Evolutionary conservation across 2,888 invertebrate species (phyloP), one percentile per base, ranked within the genome.

Genomic region (Sialis fuliginosa): DNA sequence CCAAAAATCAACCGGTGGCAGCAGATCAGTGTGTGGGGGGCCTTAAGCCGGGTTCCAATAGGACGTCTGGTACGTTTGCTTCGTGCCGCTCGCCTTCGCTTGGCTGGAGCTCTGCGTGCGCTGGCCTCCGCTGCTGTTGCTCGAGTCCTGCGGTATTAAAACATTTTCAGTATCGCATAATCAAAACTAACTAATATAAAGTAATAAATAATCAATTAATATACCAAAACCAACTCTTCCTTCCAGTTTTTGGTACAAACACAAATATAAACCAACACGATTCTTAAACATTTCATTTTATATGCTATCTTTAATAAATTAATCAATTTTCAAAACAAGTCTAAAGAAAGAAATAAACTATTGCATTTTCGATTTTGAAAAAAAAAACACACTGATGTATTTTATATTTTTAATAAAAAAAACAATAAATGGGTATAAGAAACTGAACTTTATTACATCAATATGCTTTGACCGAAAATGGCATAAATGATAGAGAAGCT

Each of bases 31-130:
- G 22, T 32, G 42, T 39, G 31, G 44, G 40, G 13, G 45, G 37
- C 46, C 55, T 61, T 75, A 76, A 65, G 76, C 74, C 59, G 74
- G 72, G 59, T 75, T 70, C 77, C 77, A 77, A 62, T 76, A 77
- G 50, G 75, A 74, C 61, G 71, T 70, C 58, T 72, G 71, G 67
- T 78, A 79, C 52, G 66, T 63, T 52, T 76, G 75, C 66, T 79
- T 79, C 59, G 71, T 70, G 47, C 67, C 67, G 4, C 22, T 22
- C 33, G 65, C 58, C 56, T 75, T 71, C 46, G 74, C 68, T 54
- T 75, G 72, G 62, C 71, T 73, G 42, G 66, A 62, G 46, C 62
- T 59, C 59, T 71, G 71, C 49, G 70, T 66, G 48, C 72, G 65
- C 53, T 71, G 67, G 44, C 68, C 65, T 1, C 70, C 70, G 49